Percentiles rank a stretch among this genome's conserved stretches.
These are phyloP conservation scores for Drosophila fuyamai DNA, from an alignment of 1,140 invertebrate species.

Conservation along the genomic window DNA sequence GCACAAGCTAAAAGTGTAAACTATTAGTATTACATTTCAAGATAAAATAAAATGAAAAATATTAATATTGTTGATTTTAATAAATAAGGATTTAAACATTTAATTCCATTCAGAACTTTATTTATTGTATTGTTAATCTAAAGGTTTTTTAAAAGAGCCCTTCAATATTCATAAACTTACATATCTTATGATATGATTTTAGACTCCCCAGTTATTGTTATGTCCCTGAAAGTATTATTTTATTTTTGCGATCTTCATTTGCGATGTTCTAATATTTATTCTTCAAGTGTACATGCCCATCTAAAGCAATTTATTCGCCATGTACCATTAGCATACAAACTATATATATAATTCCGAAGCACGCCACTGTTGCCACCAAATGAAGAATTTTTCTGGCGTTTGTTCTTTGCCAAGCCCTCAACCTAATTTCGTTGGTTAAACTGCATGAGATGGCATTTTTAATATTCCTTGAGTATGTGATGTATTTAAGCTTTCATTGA, in stretches of 20 bases:
- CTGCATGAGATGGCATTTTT: constrained; percentile 1
- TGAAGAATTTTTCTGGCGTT: constrained; percentile 1
- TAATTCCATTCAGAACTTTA: too few relatives aligned
- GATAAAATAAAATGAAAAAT: too few relatives aligned
- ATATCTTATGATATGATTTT: too few relatives aligned
- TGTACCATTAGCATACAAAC: constrained; percentile 11
- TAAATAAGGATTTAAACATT: too few relatives aligned
- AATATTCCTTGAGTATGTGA: constrained; percentile 4
- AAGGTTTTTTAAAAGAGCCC: too few relatives aligned
- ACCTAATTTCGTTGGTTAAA: constrained; percentile 11
- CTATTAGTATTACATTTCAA: background rate
- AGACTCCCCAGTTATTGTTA: too few relatives aligned
- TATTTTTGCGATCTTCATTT: too few relatives aligned
- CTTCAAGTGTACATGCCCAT: background rate
- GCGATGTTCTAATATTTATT: background rate
- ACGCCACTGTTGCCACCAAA: constrained; percentile 10
- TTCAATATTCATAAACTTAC: too few relatives aligned
- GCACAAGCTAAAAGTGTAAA: background rate
- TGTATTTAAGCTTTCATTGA: background rate
- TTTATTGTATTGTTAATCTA: too few relatives aligned
- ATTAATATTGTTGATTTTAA: too few relatives aligned
- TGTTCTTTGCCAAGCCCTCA: constrained; percentile 5
- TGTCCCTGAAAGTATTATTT: too few relatives aligned
- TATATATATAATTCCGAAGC: constrained; percentile 3
- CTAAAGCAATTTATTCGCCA: constrained; percentile 22